Evolutionary conservation across 2,797 vertebrate species (phyloP).

Genomic region (Coluber constrictor): DNA sequence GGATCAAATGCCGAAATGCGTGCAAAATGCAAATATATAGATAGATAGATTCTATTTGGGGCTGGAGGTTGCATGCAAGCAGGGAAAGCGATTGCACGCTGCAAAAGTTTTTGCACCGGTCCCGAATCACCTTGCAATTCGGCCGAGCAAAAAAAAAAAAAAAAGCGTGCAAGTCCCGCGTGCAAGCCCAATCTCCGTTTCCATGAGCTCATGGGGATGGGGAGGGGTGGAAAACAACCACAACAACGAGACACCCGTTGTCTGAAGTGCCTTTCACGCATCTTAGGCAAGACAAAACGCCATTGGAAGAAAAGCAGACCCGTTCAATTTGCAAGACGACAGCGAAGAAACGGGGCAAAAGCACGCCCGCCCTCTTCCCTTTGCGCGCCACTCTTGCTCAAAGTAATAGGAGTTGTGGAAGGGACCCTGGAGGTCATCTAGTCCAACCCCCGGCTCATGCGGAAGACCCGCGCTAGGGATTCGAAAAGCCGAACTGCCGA

Average conservation of each 20-base stretch:
- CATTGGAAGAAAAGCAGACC: not conserved
- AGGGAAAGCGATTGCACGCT: not conserved
- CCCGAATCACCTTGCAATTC: not conserved
- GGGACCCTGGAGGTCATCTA: too few relatives aligned
- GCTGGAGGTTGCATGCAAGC: not conserved
- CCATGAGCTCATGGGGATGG: not conserved
- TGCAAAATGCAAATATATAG: not conserved
- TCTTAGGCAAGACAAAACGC: not conserved
- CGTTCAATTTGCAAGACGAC: not conserved
- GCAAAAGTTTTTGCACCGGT: not conserved
- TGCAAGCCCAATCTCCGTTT: not conserved
- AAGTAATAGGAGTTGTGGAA: too few relatives aligned
- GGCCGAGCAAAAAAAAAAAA: not conserved
- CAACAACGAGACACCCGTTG: not conserved
- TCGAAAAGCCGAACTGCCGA: too few relatives aligned
- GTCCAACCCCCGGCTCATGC: not conserved
- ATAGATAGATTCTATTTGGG: not conserved
- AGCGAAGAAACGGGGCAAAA: not conserved
- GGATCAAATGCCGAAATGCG: too few relatives aligned
- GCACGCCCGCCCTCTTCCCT: accelerated
- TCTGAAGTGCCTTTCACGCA: not conserved
- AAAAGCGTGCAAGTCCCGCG: too few relatives aligned
- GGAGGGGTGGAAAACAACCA: too few relatives aligned
- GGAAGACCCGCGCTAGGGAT: too few relatives aligned
- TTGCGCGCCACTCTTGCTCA: not conserved